Conservation (phyloP, 1,140 invertebrate genomes). For the Marisa cornuarietis region DNA sequence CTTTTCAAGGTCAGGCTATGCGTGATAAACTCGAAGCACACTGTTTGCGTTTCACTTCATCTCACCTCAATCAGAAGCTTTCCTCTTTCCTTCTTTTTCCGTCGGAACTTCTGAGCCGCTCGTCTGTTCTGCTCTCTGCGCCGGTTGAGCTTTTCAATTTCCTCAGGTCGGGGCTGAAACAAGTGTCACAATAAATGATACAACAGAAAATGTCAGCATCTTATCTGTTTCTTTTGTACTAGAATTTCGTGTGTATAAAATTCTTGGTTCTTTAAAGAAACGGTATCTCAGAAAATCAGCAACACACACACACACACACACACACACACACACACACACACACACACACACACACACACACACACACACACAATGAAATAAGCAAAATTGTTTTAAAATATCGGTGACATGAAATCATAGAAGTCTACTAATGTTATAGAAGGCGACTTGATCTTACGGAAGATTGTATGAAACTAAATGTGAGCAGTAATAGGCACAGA, state of each 20-base stretch:
- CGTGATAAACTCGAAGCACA: too few relatives aligned
- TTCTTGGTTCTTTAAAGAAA: too few relatives aligned
- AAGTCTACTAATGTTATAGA: neutral
- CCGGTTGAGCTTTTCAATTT: slow-evolving; percentile 41
- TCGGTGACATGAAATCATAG: too few relatives aligned
- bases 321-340: too few relatives aligned
- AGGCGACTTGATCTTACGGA: neutral
- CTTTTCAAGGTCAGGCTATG: neutral
- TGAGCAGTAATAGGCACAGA: neutral
- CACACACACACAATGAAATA: too few relatives aligned
- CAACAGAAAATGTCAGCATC: neutral
- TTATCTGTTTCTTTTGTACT: too few relatives aligned
- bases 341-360: too few relatives aligned
- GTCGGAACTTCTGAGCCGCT: slow-evolving; percentile 45
- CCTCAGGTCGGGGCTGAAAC: slow-evolving; percentile 43
- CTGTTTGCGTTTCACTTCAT: too few relatives aligned
- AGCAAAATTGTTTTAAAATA: too few relatives aligned
- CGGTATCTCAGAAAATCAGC: too few relatives aligned
- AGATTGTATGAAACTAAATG: neutral
- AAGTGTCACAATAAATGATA: neutral
- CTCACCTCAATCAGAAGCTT: slow-evolving; percentile 40
- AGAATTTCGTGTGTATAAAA: too few relatives aligned
- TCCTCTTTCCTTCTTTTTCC: slow-evolving; percentile 42
- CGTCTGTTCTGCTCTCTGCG: slow-evolving; percentile 46
- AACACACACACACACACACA: too few relatives aligned